These are phyloP conservation scores for Zaprionus davidi DNA, from an alignment of 1,140 invertebrate species.

Conservation along the genomic window DNA sequence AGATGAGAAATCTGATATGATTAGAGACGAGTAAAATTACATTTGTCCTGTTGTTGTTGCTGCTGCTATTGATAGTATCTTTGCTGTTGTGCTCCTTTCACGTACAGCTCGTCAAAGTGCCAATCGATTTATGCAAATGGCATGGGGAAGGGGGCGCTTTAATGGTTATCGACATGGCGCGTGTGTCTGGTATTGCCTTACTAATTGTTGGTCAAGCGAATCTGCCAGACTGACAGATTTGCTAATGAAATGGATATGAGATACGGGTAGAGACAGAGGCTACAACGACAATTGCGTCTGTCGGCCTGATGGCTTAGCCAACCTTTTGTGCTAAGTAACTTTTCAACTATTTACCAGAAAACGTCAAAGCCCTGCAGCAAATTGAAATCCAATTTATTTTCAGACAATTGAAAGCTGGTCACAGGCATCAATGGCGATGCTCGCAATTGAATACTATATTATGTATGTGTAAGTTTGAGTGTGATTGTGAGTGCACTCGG, in stretches of 20 bases:
- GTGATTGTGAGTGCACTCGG: neutral
- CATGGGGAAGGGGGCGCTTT: constrained; percentile 21
- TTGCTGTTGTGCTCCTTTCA: constrained; percentile 20
- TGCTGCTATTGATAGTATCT: constrained; percentile 32
- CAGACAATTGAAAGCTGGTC: constrained; percentile 50
- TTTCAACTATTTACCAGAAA: constrained; percentile 47
- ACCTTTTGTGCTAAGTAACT: constrained; percentile 53
- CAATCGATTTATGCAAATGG: constrained; percentile 63
- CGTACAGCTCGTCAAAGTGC: constrained; percentile 45
- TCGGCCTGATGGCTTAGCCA: neutral
- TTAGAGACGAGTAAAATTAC: constrained; percentile 58
- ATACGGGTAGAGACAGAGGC: neutral
- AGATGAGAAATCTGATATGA: constrained; percentile 53
- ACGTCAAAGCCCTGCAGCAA: constrained; percentile 43
- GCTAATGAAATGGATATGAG: constrained; percentile 17
- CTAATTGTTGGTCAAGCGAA: constrained; percentile 60
- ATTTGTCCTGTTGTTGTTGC: constrained; percentile 25
- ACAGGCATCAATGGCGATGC: constrained; percentile 58
- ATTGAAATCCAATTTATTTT: constrained; percentile 76
- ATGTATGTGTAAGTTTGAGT: constrained; percentile 16
- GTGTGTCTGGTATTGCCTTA: constrained; percentile 68
- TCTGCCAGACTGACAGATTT: constrained; percentile 4
- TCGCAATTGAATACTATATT: constrained; percentile 6
- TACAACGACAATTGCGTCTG: neutral
- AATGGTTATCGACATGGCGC: constrained; percentile 32